These are phyloP conservation scores for Sanderia malayensis DNA, from an alignment of 30 jellyfish, hydroid and myxozoan species.

Conservation along the genomic window DNA sequence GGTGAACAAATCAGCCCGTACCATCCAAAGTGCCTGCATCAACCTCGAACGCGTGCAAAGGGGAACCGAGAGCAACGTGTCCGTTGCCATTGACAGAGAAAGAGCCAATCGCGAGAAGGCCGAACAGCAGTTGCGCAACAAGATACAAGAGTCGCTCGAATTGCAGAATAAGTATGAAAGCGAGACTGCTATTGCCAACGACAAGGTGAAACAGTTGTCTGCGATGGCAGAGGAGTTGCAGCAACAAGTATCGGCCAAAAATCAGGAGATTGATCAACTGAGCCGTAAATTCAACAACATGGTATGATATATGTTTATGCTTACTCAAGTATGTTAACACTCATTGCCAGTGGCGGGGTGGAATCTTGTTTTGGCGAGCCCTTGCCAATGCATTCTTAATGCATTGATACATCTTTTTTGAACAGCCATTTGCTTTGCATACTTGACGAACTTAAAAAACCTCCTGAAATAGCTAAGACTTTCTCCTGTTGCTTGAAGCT, in stretches of 20 bases:
- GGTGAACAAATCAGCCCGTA: constrained; percentile 83
- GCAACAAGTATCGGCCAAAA: constrained; percentile 35
- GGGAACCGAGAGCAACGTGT: constrained; percentile 38
- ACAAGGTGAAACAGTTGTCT: constrained; percentile 32
- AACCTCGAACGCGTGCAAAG: constrained; percentile 77
- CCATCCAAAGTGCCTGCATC: constrained; percentile 85
- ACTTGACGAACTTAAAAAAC: too few relatives aligned
- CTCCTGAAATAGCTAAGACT: too few relatives aligned
- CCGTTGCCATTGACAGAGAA: constrained; percentile 75
- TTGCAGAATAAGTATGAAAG: constrained; percentile 55
- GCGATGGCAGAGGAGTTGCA: constrained; percentile 27
- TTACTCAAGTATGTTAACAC: too few relatives aligned
- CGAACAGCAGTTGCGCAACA: constrained; percentile 78
- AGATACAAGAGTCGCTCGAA: constrained; percentile 70
- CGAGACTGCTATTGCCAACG: constrained; percentile 37
- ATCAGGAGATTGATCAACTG: constrained; percentile 48
- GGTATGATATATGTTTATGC: too few relatives aligned
- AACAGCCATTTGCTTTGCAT: too few relatives aligned
- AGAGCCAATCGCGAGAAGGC: constrained; percentile 82
- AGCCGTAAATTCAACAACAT: constrained; percentile 33
- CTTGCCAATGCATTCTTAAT: too few relatives aligned
- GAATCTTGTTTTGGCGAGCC: too few relatives aligned
- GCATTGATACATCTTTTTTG: too few relatives aligned
- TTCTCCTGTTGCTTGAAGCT: too few relatives aligned
- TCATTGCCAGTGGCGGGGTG: too few relatives aligned